These are phyloP conservation scores for Erynnis tages DNA, from an alignment of 2,888 invertebrate genomes.

Conservation along the genomic window DNA sequence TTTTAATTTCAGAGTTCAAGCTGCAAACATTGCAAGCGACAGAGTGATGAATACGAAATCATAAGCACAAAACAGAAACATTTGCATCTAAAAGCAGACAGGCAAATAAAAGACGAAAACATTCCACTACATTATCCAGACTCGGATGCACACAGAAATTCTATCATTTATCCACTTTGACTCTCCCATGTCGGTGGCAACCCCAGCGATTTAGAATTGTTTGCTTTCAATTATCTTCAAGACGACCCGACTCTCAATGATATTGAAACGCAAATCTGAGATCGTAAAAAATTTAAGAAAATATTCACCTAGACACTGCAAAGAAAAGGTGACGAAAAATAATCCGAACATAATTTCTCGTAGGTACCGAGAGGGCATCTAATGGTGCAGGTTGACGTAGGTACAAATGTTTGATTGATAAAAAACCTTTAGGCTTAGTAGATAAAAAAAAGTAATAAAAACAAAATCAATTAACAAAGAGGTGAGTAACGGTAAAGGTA, in stretches of 20 bases:
- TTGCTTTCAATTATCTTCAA: conserved; percentile 16
- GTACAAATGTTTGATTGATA: too few relatives aligned
- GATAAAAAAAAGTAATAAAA: too few relatives aligned
- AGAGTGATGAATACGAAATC: too few relatives aligned
- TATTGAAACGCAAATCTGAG: conserved; percentile 11
- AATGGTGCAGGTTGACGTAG: too few relatives aligned
- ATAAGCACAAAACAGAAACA: neutral
- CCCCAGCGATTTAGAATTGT: conserved; percentile 18
- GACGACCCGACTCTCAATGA: conserved; percentile 18
- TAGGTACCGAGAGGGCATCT: too few relatives aligned
- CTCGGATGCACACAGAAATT: conserved; percentile 7
- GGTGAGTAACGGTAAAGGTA: too few relatives aligned
- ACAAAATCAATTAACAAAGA: too few relatives aligned
- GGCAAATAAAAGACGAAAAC: neutral
- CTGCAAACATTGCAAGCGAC: too few relatives aligned
- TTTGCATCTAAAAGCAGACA: neutral
- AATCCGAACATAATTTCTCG: too few relatives aligned
- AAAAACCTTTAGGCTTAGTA: too few relatives aligned
- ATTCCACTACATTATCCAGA: conserved; percentile 3
- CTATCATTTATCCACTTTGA: conserved; percentile 12
- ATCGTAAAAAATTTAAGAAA: neutral
- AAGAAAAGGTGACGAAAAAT: too few relatives aligned
- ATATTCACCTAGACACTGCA: neutral
- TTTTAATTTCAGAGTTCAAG: too few relatives aligned
- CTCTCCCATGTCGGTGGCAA: conserved; percentile 14